Conservation (phyloP, 2,113 vertebrate species). For the Oxyruncus cristatus region DNA sequence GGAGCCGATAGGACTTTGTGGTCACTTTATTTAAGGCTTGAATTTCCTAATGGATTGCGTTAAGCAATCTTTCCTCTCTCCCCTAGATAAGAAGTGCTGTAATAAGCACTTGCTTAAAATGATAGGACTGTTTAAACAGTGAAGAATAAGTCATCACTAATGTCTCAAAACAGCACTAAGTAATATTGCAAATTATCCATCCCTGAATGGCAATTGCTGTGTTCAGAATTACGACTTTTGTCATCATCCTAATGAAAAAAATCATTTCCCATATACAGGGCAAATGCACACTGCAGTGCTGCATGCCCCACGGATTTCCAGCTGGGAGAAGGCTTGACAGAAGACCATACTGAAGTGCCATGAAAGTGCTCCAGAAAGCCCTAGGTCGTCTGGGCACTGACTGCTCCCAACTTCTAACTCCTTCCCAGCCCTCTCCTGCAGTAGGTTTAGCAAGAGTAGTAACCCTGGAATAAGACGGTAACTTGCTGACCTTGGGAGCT, state of each 20-base stretch:
- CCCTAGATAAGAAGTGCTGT: slow-evolving; percentile 61
- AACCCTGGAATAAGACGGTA: neutral
- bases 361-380: neutral
- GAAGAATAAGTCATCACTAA: neutral
- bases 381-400: neutral
- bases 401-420: neutral
- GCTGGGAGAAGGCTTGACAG: neutral
- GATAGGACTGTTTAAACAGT: neutral
- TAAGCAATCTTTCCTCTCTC: slow-evolving; percentile 62
- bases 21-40: slow-evolving; percentile 78
- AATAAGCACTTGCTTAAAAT: slow-evolving; percentile 45
- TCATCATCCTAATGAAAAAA: neutral
- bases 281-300: neutral
- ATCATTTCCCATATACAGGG: neutral
- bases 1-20: slow-evolving; percentile 85
- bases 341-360: neutral
- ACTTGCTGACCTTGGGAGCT: neutral
- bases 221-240: neutral
- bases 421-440: neutral
- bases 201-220: neutral
- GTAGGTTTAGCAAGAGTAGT: neutral
- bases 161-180: slow-evolving; percentile 10
- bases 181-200: neutral
- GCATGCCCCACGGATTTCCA: neutral
- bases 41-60: slow-evolving; percentile 79